phyloP scores from a whole-genome alignment of 2,797 vertebrate species.

The Micromesistius poutassou region DNA sequence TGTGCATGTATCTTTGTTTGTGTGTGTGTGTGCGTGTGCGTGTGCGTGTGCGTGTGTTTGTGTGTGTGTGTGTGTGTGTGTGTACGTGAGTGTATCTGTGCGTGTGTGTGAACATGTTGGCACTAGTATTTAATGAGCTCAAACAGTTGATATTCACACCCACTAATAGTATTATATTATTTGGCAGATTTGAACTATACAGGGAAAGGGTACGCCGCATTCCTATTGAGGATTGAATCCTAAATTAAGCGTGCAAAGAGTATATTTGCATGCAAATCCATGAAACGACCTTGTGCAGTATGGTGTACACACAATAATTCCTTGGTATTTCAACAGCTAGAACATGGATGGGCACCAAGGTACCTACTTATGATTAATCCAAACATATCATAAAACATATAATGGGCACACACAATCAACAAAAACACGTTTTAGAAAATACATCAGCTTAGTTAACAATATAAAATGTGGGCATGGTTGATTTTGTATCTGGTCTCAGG shows the following conservation, averaged over 20 bases:
- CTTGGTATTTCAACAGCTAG: slow-evolving; percentile 37
- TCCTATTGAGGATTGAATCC: slow-evolving; percentile 56
- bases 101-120: slow-evolving; percentile 18
- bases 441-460: not conserved
- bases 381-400: not conserved
- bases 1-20: slow-evolving; percentile 32
- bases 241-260: slow-evolving; percentile 54
- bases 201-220: slow-evolving; percentile 42
- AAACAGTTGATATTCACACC: slow-evolving; percentile 56
- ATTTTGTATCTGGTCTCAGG: not conserved
- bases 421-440: not conserved
- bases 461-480: not conserved
- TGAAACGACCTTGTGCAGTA: slow-evolving; percentile 40
- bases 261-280: slow-evolving; percentile 57
- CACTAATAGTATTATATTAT: slow-evolving; percentile 55
- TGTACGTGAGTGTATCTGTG: slow-evolving; percentile 18
- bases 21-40: slow-evolving; percentile 6
- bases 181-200: slow-evolving; percentile 52
- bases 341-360: slow-evolving; percentile 26
- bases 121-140: slow-evolving; percentile 34
- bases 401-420: not conserved
- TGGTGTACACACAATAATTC: slow-evolving; percentile 44
- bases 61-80: not conserved
- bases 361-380: slow-evolving; percentile 21
- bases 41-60: slow-evolving; percentile 7